phyloP scores from a whole-genome alignment of 2,113 vertebrate species.

The Paramormyrops kingsleyae region DNA sequence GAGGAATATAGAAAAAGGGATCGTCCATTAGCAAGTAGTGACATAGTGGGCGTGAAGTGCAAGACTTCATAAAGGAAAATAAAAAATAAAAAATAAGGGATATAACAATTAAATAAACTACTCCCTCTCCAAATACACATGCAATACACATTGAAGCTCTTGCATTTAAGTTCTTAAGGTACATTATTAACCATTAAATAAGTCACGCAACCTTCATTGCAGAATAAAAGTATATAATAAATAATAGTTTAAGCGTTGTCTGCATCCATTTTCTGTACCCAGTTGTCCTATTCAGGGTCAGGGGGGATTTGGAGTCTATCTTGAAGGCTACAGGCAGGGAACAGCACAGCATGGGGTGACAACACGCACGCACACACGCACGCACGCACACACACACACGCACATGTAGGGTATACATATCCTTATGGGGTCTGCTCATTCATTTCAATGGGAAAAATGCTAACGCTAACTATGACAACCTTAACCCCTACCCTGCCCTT shows the following conservation, averaged over 20 bases:
- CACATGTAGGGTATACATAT: too few relatives aligned
- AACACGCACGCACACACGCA: neutral
- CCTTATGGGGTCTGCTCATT: too few relatives aligned
- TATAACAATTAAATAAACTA: neutral
- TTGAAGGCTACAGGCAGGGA: neutral
- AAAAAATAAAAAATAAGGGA: neutral
- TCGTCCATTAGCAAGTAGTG: neutral
- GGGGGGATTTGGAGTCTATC: neutral
- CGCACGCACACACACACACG: too few relatives aligned
- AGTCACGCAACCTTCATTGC: neutral
- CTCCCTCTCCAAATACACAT: neutral
- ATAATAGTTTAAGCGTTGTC: neutral
- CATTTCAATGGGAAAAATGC: too few relatives aligned
- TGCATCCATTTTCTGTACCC: neutral
- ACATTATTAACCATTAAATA: neutral
- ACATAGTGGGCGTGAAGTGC: neutral
- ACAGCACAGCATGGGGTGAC: neutral
- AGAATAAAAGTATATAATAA: neutral
- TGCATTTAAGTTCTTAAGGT: neutral
- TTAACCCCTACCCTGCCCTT: too few relatives aligned
- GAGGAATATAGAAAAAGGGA: neutral
- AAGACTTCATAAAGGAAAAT: neutral
- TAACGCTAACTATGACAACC: too few relatives aligned
- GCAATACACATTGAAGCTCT: neutral
- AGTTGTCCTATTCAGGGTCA: neutral